Percentiles rank a stretch among this genome's conserved stretches.
Evolutionary conservation across 1,140 invertebrate species (phyloP).

Genomic region (Bradynema listronoti): DNA sequence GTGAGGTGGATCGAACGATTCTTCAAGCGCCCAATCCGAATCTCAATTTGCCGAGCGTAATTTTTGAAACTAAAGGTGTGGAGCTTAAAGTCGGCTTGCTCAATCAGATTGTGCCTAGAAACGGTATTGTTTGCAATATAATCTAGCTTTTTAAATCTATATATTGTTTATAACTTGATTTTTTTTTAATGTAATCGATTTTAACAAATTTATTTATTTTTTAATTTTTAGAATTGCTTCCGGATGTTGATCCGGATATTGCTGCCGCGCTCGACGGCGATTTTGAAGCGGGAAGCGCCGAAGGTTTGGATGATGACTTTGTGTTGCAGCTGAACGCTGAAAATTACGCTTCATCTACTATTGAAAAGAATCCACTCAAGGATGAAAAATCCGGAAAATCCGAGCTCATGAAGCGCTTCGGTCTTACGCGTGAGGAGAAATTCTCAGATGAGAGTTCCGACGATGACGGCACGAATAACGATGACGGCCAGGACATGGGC

Average conservation of each 20-base stretch:
- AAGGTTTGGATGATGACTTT: slow-evolving; percentile 41
- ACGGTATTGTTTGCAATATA: slow-evolving; percentile 58
- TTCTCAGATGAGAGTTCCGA: slow-evolving; percentile 36
- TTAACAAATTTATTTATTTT: slow-evolving; percentile 57
- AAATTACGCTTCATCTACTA: slow-evolving; percentile 13
- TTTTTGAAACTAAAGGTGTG: slow-evolving; percentile 75
- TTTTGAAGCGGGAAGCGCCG: slow-evolving; percentile 70
- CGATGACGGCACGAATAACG: slow-evolving; percentile 59
- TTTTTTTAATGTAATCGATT: no score
- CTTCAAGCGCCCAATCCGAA: slow-evolving; percentile 29
- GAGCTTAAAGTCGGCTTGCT: slow-evolving; percentile 80
- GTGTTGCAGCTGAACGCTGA: slow-evolving; percentile 18
- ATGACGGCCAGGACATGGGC: slow-evolving; percentile 42
- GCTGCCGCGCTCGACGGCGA: slow-evolving; percentile 71
- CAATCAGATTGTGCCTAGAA: slow-evolving; percentile 73
- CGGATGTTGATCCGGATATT: slow-evolving; percentile 84
- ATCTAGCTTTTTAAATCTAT: no score
- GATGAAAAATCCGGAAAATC: slow-evolving; percentile 32
- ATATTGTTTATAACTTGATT: no score
- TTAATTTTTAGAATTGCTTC: slow-evolving; percentile 64
- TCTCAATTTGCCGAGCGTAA: slow-evolving; percentile 70
- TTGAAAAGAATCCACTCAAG: neutral
- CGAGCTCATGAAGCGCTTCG: slow-evolving; percentile 35
- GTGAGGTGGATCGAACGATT: slow-evolving; percentile 56
- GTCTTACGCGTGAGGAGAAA: slow-evolving; percentile 10